Evolutionary conservation across 1,140 invertebrate genomes (phyloP).

Genomic region (Berghia stephanieae): DNA sequence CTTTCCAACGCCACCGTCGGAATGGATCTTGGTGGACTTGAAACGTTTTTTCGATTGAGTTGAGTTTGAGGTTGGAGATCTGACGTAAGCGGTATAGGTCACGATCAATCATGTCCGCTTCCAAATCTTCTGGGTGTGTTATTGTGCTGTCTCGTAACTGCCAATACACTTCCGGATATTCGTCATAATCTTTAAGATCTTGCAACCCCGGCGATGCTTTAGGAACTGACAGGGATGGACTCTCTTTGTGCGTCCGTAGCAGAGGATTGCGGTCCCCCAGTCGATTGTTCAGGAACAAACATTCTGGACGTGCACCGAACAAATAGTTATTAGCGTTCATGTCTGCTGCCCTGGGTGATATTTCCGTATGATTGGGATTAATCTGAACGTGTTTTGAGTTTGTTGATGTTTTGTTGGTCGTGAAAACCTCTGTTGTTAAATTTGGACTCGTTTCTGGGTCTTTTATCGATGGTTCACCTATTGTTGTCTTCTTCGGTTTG

Average conservation of each 20-base stretch:
- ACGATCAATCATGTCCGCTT: slow-evolving; percentile 25
- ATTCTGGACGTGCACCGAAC: slow-evolving; percentile 17
- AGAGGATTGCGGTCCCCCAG: slow-evolving; percentile 20
- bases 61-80: slow-evolving; percentile 26
- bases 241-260: neutral
- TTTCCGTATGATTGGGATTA: no score
- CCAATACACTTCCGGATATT: slow-evolving; percentile 28
- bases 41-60: slow-evolving; percentile 12
- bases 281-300: slow-evolving; percentile 9
- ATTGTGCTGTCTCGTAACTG: slow-evolving; percentile 13
- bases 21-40: neutral
- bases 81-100: slow-evolving; percentile 26
- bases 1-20: neutral
- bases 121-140: slow-evolving; percentile 19
- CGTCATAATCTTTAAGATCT: slow-evolving; percentile 18
- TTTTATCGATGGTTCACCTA: no score
- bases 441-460: no score
- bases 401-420: no score
- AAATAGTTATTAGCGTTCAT: neutral
- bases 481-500: no score
- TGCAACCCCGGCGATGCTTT: neutral
- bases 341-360: no score
- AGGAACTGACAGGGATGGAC: neutral
- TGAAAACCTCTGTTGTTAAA: no score
- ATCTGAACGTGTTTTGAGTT: no score